Conservation (phyloP, 2,888 invertebrate species). For the Pyralis farinalis region DNA sequence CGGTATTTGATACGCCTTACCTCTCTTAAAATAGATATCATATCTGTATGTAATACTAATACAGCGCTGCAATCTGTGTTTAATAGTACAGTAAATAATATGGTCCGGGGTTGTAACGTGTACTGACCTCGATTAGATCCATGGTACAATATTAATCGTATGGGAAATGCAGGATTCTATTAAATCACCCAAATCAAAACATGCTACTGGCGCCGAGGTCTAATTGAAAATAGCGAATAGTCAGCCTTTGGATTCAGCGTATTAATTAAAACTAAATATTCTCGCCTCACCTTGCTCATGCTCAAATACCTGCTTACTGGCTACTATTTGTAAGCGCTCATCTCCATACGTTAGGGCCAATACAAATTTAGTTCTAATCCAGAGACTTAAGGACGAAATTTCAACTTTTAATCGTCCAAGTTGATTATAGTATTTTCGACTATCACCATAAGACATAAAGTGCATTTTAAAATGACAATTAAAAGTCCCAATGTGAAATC, state of each 20-base stretch:
- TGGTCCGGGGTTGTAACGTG: constrained; percentile 30
- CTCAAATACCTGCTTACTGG: constrained; percentile 56
- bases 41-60: too few relatives aligned
- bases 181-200: constrained; percentile 68
- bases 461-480: constrained; percentile 53
- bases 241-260: constrained; percentile 57
- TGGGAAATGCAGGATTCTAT: constrained; percentile 55
- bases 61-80: too few relatives aligned
- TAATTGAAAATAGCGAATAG: constrained; percentile 73
- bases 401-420: constrained; percentile 34
- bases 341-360: constrained; percentile 39
- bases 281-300: constrained; percentile 65
- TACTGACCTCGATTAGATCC: constrained; percentile 40
- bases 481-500: constrained; percentile 66
- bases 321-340: constrained; percentile 45
- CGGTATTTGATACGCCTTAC: too few relatives aligned
- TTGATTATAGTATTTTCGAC: constrained; percentile 45
- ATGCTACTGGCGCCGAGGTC: constrained; percentile 64
- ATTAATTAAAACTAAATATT: constrained; percentile 77
- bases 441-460: constrained; percentile 54
- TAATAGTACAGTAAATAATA: too few relatives aligned
- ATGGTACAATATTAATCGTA: constrained; percentile 52
- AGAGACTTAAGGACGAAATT: constrained; percentile 59
- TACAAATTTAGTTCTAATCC: constrained; percentile 61
- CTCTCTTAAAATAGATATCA: too few relatives aligned